These are phyloP conservation scores for Diogma glabrata DNA, from an alignment of 2,888 invertebrate species.

Conservation along the genomic window DNA sequence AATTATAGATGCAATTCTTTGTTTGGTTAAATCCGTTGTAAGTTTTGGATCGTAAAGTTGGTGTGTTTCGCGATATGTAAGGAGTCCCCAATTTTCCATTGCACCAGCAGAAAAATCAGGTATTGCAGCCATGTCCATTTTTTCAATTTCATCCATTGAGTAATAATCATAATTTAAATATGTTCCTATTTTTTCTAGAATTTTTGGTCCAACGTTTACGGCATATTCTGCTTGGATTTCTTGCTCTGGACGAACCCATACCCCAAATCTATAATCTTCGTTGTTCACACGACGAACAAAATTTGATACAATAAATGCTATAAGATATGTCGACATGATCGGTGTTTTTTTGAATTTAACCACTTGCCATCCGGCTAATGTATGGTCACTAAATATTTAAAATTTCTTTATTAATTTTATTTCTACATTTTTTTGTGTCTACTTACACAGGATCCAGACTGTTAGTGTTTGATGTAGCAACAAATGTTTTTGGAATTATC, in stretches of 20 bases:
- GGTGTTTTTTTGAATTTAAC: slow-evolving; percentile 43
- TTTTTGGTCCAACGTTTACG: slow-evolving; percentile 43
- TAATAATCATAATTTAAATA: slow-evolving; percentile 49
- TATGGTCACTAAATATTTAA: too few relatives aligned
- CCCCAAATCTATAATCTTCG: slow-evolving; percentile 38
- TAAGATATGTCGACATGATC: slow-evolving; percentile 67
- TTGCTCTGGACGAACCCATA: slow-evolving; percentile 60
- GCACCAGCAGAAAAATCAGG: slow-evolving; percentile 76
- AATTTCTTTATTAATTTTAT: too few relatives aligned
- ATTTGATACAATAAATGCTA: slow-evolving; percentile 67
- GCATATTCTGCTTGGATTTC: slow-evolving; percentile 54
- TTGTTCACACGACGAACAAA: slow-evolving; percentile 31
- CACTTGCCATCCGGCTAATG: too few relatives aligned
- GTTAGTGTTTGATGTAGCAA: too few relatives aligned
- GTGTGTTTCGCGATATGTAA: slow-evolving; percentile 64
- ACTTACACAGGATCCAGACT: too few relatives aligned
- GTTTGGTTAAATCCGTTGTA: slow-evolving; percentile 46
- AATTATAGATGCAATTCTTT: slow-evolving; percentile 47
- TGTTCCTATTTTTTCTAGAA: slow-evolving; percentile 40
- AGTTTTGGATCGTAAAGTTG: slow-evolving; percentile 50
- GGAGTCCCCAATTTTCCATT: slow-evolving; percentile 88
- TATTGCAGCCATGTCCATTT: slow-evolving; percentile 75
- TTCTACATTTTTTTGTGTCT: too few relatives aligned
- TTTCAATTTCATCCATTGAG: slow-evolving; percentile 42
- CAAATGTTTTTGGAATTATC: slow-evolving; percentile 9